Percentiles rank a stretch among this genome's conserved stretches.
phyloP scores from a whole-genome alignment of 2,888 invertebrate species.

The Apamea sordens region DNA sequence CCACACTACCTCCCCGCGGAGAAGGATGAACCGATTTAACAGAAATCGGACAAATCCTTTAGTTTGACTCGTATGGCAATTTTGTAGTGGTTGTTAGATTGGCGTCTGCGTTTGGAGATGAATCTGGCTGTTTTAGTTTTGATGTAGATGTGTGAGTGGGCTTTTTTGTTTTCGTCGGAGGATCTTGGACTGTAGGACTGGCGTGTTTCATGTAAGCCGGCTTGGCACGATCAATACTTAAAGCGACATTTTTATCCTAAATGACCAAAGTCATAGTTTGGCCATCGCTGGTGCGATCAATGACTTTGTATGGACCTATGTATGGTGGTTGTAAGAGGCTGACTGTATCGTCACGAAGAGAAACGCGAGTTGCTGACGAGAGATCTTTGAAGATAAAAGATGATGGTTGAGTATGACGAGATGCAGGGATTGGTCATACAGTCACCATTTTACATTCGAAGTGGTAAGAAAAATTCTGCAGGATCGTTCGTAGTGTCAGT shows the following conservation, averaged over 20 bases:
- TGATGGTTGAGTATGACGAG: background rate
- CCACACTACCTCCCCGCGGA: background rate
- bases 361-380: background rate
- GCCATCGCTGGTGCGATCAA: background rate
- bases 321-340: background rate
- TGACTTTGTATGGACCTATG: background rate
- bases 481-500: background rate
- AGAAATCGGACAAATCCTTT: background rate
- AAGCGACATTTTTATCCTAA: background rate
- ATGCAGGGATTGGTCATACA: background rate
- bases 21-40: background rate
- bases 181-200: background rate
- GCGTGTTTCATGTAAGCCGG: background rate
- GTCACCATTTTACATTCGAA: background rate
- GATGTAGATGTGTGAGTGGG: background rate
- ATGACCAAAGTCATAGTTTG: background rate
- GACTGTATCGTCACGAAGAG: background rate
- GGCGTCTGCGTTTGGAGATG: background rate
- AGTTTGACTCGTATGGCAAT: background rate
- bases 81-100: background rate
- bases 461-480: background rate
- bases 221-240: background rate
- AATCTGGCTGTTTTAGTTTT: background rate
- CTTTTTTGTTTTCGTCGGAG: background rate
- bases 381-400: background rate